These are phyloP conservation scores for Acleris literana DNA, from an alignment of 2,888 invertebrate species.

Conservation along the genomic window DNA sequence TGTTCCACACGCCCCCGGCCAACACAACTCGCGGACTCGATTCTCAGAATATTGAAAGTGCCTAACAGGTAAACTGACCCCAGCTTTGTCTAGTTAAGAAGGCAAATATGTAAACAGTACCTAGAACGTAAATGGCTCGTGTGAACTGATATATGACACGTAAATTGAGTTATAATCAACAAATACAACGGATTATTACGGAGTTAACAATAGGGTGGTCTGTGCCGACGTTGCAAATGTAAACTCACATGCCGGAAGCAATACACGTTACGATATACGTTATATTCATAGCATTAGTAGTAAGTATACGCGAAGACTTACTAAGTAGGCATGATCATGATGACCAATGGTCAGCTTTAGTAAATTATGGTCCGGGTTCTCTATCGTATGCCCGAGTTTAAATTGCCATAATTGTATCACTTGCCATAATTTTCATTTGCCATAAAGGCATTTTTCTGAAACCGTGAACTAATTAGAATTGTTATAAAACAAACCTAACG, in stretches of 20 bases:
- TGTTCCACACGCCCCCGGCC: conserved; percentile 21
- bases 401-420: too few species aligned
- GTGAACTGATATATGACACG: conserved; percentile 8
- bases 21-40: conserved; percentile 3
- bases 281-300: too few species aligned
- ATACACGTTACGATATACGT: too few species aligned
- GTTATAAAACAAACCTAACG: too few species aligned
- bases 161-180: neutral
- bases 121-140: neutral
- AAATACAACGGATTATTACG: conserved; percentile 5
- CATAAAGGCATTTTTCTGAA: too few species aligned
- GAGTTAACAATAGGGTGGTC: neutral
- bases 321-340: too few species aligned
- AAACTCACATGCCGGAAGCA: too few species aligned
- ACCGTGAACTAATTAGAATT: too few species aligned
- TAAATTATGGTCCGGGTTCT: conserved; percentile 4
- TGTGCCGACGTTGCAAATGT: neutral
- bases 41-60: conserved; percentile 7
- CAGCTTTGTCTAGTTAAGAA: neutral
- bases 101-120: conserved; percentile 1
- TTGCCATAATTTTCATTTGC: too few species aligned
- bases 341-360: too few species aligned
- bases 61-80: conserved; percentile 9
- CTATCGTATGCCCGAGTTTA: too few species aligned
- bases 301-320: too few species aligned